Evolutionary conservation across 1,140 invertebrate genomes (phyloP), one percentile per base, ranked within the genome.

Genomic region (Tetragnatha versicolor): DNA sequence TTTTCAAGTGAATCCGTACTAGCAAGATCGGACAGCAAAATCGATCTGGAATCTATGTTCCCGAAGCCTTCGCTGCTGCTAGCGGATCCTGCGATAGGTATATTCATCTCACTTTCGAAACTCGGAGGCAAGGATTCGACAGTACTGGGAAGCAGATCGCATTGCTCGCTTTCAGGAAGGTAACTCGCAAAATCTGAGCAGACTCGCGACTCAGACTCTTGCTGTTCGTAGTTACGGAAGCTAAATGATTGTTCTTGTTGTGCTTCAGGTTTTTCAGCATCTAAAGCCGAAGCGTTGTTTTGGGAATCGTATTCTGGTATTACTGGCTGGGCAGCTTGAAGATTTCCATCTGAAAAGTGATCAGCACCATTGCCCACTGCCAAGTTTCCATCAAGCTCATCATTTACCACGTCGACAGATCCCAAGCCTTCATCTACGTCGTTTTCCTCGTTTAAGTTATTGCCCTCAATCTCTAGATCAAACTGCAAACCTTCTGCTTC

Each of bases 141-240:
- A 45, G 9, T 31, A 27, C 27, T 37, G n/a, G 76, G 35, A 22
- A 68, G 37, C 42, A 80, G 47, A 47, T 66, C 70, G 42, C 63
- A 39, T 31, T 80, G 79, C 20, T 80, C 79, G 55, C 79, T 80
- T 77, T 80, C 79, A 7, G 79, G 79, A 29, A 80, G 72, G 29
- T 70, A 80, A 63, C 72, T 80, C 25, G 78, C 61, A 33, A 69
- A 53, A 79, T 72, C 66, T 39, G 55, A 47, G 55, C 55, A 79
- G 12, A 63, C 65, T 2, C 37, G n/a, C 12, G 66, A 72, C 65
- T 79, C 68, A 53, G 68, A 65, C 51, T 29, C 31, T 45, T 70
- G 65, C 39, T 29, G 25, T 17, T 47, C 27, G 49, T 68, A 79
- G 14, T 60, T 47, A 20, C 35, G 45, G 37, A 60, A 68, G 25